These are phyloP conservation scores for Syngnathus scovelli DNA, from an alignment of 2,113 vertebrate species.

Conservation along the genomic window DNA sequence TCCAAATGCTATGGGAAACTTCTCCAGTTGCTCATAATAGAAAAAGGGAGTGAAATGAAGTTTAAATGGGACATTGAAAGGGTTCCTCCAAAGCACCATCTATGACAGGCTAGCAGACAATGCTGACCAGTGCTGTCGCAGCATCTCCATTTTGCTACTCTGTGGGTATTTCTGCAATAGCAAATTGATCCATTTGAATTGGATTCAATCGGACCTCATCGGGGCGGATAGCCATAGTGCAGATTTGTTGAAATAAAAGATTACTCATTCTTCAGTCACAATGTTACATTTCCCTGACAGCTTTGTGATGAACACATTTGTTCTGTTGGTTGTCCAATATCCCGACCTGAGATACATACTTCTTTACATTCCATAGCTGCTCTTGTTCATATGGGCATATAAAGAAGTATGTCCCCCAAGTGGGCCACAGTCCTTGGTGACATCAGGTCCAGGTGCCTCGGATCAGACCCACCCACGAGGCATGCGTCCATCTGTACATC, in stretches of 20 bases:
- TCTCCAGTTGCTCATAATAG: background rate
- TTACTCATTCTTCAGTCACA: slow-evolving; percentile 7
- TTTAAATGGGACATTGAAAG: slow-evolving; percentile 19
- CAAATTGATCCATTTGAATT: slow-evolving; percentile 6
- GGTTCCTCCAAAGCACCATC: slow-evolving; percentile 31
- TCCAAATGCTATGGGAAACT: background rate
- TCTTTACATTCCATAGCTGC: slow-evolving; percentile 99
- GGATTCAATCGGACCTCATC: slow-evolving; percentile 36
- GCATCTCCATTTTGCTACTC: slow-evolving; percentile 31
- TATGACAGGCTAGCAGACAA: slow-evolving; percentile 23
- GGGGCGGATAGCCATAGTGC: background rate
- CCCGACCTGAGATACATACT: slow-evolving; percentile 97
- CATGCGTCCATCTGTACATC: background rate
- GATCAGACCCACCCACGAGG: background rate
- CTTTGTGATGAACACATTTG: background rate
- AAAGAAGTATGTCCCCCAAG: slow-evolving; percentile 99
- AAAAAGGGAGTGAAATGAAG: slow-evolving; percentile 1
- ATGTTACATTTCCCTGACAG: background rate
- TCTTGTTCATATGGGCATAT: slow-evolving; percentile 98
- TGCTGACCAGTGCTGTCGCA: slow-evolving; percentile 41
- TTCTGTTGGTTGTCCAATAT: slow-evolving; percentile 23
- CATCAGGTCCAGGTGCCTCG: slow-evolving; percentile 36
- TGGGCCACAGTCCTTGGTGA: slow-evolving; percentile 74
- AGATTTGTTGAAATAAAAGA: background rate
- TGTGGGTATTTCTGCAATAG: slow-evolving; percentile 36